Conservation (phyloP, 2,797 vertebrate genomes). For the Sebastes elongatus region DNA sequence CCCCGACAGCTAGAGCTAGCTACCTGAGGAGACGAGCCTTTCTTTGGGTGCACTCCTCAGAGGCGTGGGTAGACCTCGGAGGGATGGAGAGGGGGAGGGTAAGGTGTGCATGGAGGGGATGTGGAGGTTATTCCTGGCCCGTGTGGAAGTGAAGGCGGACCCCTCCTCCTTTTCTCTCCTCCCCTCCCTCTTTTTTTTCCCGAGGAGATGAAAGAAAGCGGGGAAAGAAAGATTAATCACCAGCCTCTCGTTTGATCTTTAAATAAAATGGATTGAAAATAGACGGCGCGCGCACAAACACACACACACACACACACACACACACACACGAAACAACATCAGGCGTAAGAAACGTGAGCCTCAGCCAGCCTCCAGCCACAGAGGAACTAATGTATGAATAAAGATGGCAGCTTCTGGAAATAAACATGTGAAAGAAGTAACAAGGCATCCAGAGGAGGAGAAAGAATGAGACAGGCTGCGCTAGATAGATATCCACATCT, state of each 20-base stretch:
- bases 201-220: constrained; percentile 80
- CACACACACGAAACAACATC: constrained; percentile 11
- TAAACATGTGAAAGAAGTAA: constrained; percentile 70
- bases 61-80: constrained; percentile 50
- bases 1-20: constrained; percentile 11
- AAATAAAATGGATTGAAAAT: constrained; percentile 84
- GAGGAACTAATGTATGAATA: constrained; percentile 77
- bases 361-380: constrained; percentile 74
- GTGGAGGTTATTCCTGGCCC: constrained; percentile 74
- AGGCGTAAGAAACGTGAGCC: constrained; percentile 52
- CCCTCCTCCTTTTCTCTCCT: constrained; percentile 56
- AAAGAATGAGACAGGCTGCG: constrained; percentile 41
- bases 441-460: constrained; percentile 46
- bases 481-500: constrained; percentile 41
- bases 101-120: constrained; percentile 17
- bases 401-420: constrained; percentile 82
- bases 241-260: constrained; percentile 84
- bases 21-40: constrained; percentile 33
- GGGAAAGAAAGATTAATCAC: constrained; percentile 83
- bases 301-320: no score
- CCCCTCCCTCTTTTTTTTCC: constrained; percentile 54
- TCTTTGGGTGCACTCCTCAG: constrained; percentile 40
- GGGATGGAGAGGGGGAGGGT: constrained; percentile 37
- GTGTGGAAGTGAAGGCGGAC: constrained; percentile 52
- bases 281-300: constrained; percentile 39